These are phyloP conservation scores for Muntiacus muntjak DNA, from an alignment of 2,113 vertebrate genomes.

Conservation along the genomic window DNA sequence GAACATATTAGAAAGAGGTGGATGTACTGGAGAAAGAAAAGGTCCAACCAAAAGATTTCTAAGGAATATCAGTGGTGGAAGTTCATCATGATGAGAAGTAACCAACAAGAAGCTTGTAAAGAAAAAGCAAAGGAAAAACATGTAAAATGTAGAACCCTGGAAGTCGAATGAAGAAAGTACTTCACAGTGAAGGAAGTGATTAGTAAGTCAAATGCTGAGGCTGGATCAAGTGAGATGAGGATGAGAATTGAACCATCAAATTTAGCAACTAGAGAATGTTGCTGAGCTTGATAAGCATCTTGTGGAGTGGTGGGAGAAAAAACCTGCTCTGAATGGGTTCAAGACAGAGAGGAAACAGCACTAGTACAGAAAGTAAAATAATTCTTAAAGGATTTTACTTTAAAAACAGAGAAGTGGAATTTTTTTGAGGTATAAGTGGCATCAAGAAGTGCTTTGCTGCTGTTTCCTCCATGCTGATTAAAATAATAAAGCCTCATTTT, in stretches of 20 bases:
- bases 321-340: neutral
- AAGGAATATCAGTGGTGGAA: neutral
- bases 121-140: neutral
- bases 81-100: neutral
- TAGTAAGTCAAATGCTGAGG: neutral
- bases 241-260: neutral
- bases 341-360: neutral
- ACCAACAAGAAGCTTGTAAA: neutral
- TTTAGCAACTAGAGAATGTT: neutral
- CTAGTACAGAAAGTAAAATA: neutral
- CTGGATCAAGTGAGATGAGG: neutral
- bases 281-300: neutral
- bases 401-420: neutral
- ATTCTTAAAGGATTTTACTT: neutral
- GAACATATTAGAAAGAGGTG: neutral
- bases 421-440: neutral
- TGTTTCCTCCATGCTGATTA: neutral
- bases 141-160: neutral
- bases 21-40: neutral
- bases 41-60: neutral
- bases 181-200: neutral
- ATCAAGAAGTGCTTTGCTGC: neutral
- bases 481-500: neutral
- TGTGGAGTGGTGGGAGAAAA: neutral
- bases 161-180: neutral